A percentile compares a stretch with the other conserved stretches of the same genome.
phyloP scores from a whole-genome alignment of 2,888 invertebrate genomes.

The Panorpa germanica region DNA sequence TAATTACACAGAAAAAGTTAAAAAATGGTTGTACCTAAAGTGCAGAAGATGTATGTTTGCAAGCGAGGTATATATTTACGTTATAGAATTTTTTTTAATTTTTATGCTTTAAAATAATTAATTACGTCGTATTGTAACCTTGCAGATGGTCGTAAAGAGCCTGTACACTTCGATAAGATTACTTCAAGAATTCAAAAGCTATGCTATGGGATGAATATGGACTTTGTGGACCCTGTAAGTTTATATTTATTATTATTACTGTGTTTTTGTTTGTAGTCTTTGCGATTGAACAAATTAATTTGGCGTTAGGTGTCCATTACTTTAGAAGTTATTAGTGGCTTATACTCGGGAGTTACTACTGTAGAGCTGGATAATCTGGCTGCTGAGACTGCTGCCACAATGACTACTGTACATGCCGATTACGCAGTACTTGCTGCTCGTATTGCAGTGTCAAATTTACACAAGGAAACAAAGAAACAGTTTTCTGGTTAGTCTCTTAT shows the following conservation, averaged over 20 bases:
- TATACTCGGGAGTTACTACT: constrained; percentile 93
- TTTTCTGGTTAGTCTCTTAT: constrained; percentile 50
- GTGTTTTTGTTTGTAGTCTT: constrained; percentile 6
- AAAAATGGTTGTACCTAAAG: not conserved
- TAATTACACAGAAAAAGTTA: no score
- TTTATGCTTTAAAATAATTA: constrained; percentile 7
- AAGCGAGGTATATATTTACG: constrained; percentile 23
- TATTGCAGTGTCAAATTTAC: constrained; percentile 91
- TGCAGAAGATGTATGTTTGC: constrained; percentile 24
- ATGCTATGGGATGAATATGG: constrained; percentile 89
- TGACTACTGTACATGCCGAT: constrained; percentile 95
- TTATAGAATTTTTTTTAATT: constrained; percentile 1
- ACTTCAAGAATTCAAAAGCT: constrained; percentile 89
- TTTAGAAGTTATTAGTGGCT: constrained; percentile 80
- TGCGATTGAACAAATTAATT: constrained; percentile 8
- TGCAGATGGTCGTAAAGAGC: constrained; percentile 74
- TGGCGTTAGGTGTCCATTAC: constrained; percentile 55
- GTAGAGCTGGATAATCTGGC: constrained; percentile 94
- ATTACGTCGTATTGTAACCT: constrained; percentile 10
- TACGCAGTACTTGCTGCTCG: constrained; percentile 80
- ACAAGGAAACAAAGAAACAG: constrained; percentile 92
- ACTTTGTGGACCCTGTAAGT: constrained; percentile 90
- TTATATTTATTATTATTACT: not conserved
- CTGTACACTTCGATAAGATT: constrained; percentile 94
- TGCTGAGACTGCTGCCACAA: constrained; percentile 95